Conservation (phyloP, 1,140 invertebrate genomes). For the Dreissena rostriformis region DNA sequence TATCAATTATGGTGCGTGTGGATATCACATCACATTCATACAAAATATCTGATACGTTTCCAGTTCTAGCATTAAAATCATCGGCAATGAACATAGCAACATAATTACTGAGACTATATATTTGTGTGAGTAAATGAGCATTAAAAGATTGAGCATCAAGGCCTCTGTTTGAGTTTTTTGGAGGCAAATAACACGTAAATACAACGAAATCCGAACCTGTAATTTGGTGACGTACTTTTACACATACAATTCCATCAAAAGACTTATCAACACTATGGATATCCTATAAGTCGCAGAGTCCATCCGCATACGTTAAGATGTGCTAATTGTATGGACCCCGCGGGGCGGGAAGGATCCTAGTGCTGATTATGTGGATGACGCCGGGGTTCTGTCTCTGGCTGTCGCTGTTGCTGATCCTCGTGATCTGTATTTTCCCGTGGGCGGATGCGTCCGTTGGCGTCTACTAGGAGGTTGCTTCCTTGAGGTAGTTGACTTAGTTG, state of each 20-base stretch:
- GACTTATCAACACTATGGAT: slow-evolving; percentile 18
- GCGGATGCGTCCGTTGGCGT: slow-evolving; percentile 13
- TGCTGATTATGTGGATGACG: background rate
- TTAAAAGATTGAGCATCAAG: too few relatives aligned
- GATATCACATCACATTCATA: too few relatives aligned
- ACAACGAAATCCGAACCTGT: slow-evolving; percentile 33
- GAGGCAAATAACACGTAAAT: slow-evolving; percentile 28
- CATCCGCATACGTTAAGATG: slow-evolving; percentile 30
- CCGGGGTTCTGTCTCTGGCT: too few relatives aligned
- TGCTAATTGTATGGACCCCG: slow-evolving; percentile 27
- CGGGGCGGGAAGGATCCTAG: slow-evolving; percentile 20
- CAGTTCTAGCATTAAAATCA: too few relatives aligned
- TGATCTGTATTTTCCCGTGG: background rate
- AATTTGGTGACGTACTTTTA: too few relatives aligned
- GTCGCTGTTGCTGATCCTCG: too few relatives aligned
- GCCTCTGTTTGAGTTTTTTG: slow-evolving; percentile 11
- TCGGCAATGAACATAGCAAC: too few relatives aligned
- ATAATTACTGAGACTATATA: too few relatives aligned
- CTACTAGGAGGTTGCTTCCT: slow-evolving; percentile 25
- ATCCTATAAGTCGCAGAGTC: slow-evolving; percentile 6
- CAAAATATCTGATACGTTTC: too few relatives aligned
- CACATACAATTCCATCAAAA: slow-evolving; percentile 41
- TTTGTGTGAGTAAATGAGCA: too few relatives aligned
- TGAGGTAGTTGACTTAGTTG: slow-evolving; percentile 22
- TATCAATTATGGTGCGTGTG: too few relatives aligned